These are phyloP conservation scores for Lophura nycthemera DNA, from an alignment of 2,113 vertebrate genomes.

Conservation along the genomic window DNA sequence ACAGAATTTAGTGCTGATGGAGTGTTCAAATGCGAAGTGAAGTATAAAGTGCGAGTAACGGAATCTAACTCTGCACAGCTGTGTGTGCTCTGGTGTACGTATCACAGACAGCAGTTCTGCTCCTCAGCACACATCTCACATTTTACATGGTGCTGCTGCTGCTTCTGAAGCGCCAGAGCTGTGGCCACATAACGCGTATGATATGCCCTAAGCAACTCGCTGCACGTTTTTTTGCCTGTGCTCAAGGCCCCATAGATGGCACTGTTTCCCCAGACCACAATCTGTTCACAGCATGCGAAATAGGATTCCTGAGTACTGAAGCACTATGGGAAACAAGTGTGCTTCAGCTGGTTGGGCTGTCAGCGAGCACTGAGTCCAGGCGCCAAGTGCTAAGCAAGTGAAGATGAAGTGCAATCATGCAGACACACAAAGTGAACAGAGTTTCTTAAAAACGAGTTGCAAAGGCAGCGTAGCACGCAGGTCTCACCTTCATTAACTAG, in stretches of 20 bases:
- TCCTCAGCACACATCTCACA: not conserved
- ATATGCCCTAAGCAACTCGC: not conserved
- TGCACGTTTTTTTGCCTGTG: not conserved
- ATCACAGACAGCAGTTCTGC: not conserved
- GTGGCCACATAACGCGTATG: not conserved
- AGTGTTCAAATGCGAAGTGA: not conserved
- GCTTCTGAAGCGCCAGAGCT: not conserved
- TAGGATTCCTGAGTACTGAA: not conserved
- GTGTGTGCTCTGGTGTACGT: not conserved
- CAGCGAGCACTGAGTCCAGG: not conserved
- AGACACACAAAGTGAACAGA: rapidly evolving
- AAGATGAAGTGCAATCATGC: not conserved
- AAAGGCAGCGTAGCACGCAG: not conserved
- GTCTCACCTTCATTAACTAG: slow-evolving; percentile 96
- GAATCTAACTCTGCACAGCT: not conserved
- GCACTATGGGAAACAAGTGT: not conserved
- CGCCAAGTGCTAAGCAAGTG: not conserved
- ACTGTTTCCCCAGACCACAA: not conserved
- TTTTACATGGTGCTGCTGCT: not conserved
- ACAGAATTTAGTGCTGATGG: not conserved
- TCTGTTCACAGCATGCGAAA: not conserved
- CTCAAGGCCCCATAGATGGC: not conserved
- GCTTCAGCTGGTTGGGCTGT: not conserved
- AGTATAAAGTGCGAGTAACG: not conserved
- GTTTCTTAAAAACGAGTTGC: not conserved